Evolutionary conservation across 2,797 vertebrate species (phyloP).

Genomic region (Threskiornis aethiopicus): DNA sequence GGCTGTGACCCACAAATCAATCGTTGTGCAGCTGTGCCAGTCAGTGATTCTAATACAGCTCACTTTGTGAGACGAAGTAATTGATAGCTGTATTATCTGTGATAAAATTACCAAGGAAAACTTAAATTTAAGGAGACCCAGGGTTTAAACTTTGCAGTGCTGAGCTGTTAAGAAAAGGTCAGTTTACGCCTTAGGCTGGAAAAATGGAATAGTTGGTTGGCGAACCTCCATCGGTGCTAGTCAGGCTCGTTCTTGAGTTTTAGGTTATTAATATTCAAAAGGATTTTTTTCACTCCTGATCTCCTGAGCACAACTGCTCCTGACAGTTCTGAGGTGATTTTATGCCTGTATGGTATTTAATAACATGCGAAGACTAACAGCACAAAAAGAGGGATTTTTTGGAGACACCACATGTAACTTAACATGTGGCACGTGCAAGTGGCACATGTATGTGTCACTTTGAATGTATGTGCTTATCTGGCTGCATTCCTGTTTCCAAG

Average conservation of each 20-base stretch:
- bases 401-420: not conserved
- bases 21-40: not conserved
- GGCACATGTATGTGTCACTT: not conserved
- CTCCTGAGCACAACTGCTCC: conserved; percentile 12
- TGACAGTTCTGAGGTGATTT: not conserved
- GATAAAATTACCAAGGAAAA: not conserved
- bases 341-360: not conserved
- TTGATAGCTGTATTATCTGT: not conserved
- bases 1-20: not conserved
- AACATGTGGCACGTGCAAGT: too few species aligned
- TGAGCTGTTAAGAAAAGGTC: conserved; percentile 41
- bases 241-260: conserved; percentile 26
- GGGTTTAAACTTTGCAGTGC: not conserved
- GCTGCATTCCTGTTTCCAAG: not conserved
- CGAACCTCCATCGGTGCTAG: not conserved
- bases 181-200: conserved; percentile 37
- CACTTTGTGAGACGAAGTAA: not conserved
- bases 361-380: not conserved
- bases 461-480: not conserved
- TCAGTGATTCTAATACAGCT: not conserved
- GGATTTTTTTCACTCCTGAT: not conserved
- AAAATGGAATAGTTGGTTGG: not conserved
- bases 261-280: conserved; percentile 37
- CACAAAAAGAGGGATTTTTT: not conserved
- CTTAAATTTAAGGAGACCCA: not conserved